phyloP scores from a whole-genome alignment of 92 coral and sea anemone species.

The Actinostola sp. region DNA sequence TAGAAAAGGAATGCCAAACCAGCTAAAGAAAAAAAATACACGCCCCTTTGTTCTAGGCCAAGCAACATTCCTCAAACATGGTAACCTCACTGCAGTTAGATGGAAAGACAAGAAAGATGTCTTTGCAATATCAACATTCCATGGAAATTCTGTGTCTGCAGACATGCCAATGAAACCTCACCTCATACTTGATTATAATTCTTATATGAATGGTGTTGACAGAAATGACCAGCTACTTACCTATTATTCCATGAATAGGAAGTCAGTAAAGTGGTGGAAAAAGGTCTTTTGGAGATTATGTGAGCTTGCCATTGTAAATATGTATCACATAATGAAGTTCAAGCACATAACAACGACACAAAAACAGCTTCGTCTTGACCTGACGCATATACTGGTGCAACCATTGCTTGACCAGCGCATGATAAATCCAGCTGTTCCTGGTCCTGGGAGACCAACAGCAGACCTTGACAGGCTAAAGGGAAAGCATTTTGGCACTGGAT shows the following conservation, averaged over 20 bases:
- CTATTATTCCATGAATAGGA: conserved; percentile 42
- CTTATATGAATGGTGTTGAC: conserved; percentile 58
- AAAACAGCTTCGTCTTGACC: conserved; percentile 31
- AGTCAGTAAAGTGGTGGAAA: conserved; percentile 58
- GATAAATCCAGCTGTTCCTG: conserved; percentile 6
- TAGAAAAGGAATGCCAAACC: conserved; percentile 23
- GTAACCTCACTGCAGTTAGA: conserved; percentile 30
- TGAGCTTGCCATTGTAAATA: conserved; percentile 31
- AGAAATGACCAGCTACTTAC: conserved; percentile 49
- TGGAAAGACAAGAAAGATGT: conserved; percentile 71
- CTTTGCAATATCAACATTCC: conserved; percentile 57
- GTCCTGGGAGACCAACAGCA: conserved; percentile 44
- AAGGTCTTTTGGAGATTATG: conserved; percentile 43
- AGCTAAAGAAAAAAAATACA: conserved; percentile 2
- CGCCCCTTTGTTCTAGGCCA: conserved; percentile 22
- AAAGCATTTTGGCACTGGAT: conserved; percentile 50
- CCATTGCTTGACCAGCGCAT: conserved; percentile 32
- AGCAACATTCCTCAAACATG: conserved; percentile 25
- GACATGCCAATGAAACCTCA: conserved; percentile 44
- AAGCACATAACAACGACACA: conserved; percentile 25
- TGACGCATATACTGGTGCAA: conserved; percentile 41
- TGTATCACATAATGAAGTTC: conserved; percentile 24
- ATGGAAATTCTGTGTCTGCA: conserved; percentile 51
- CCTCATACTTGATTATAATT: conserved; percentile 31
- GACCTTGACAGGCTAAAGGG: conserved; percentile 31